Conservation (phyloP, 2,888 invertebrate species). For the Callimorpha dominula region DNA sequence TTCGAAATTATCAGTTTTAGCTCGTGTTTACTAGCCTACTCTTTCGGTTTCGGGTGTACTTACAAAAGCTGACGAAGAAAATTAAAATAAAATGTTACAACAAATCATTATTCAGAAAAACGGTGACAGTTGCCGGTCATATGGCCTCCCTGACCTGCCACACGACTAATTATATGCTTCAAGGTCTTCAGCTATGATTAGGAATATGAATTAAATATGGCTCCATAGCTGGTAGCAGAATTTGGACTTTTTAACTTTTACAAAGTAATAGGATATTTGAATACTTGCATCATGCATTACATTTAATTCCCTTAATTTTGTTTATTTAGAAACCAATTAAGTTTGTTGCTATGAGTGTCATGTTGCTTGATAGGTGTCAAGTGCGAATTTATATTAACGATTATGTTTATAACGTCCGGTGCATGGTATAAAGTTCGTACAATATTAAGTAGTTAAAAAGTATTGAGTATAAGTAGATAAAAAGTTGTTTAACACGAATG, state of each 20-base stretch:
- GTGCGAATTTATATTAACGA: slow-evolving; percentile 40
- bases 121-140: not conserved
- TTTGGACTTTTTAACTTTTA: slow-evolving; percentile 5
- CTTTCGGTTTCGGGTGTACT: not conserved
- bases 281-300: slow-evolving; percentile 32
- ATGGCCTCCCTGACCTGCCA: not conserved
- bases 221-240: not conserved
- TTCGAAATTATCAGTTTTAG: not conserved
- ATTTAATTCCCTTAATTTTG: slow-evolving; percentile 27
- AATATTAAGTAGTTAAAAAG: not conserved
- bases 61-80: not conserved
- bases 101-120: not conserved
- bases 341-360: slow-evolving; percentile 50
- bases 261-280: slow-evolving; percentile 20
- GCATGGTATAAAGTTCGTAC: not conserved
- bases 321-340: slow-evolving; percentile 52
- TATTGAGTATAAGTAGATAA: not conserved
- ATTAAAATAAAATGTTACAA: too few relatives aligned
- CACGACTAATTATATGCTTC: not conserved
- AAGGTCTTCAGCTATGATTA: not conserved
- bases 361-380: slow-evolving; percentile 44
- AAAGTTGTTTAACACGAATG: not conserved
- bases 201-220: not conserved
- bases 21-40: not conserved
- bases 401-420: slow-evolving; percentile 18